Base-by-base conservation (phyloP, 2,888 invertebrate species). In the Hydraecia micacea region DNA sequence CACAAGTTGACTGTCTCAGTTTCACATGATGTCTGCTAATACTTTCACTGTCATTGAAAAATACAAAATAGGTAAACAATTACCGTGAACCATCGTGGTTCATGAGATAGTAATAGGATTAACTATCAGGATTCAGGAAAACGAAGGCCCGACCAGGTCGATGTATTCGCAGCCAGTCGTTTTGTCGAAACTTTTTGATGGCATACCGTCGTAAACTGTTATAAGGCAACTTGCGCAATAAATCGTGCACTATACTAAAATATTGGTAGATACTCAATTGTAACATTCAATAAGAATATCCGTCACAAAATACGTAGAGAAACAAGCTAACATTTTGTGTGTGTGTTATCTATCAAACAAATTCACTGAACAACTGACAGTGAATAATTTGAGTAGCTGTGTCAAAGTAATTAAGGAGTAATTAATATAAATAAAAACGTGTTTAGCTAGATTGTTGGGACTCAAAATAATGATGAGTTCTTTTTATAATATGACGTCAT, bases 361-460 rank as follows among this genome's bases (percentile, higher is more conserved):
- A 42, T 81, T 58, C 72, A 63, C 66, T 46, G 28, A 52, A 65
- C 69, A 36, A 82, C 72, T 82, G 68, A 69, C 75, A 25, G 15
- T 36, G 66, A 70, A 75, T 75, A 68, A 80, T 63, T 81, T 28
- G 9, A 36, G 21, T 60, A 75, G 73, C 36, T 42, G 60, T 82
- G 70, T 73, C 71, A 74, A 69, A 73, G 49, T 78, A 79, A 88
- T 78, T 68, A 83, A 73, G 46, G 32, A 62, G 62, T 77, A 78
- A 83, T 88, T 83, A 76, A 82, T 76, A 77, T 21, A 80, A 81
- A 79, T 81, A 80, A 73, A 81, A 84, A 87, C 88, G 76, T 79
- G 82, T 88, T 79, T 73, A 32, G 69, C 79, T 85, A 39, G 69
- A 80, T 81, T 85, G 70, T 58, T 65, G 36, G 32, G 32, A 46